Base-by-base conservation (phyloP, 2,113 vertebrate species). In the Addax nasomaculatus region DNA sequence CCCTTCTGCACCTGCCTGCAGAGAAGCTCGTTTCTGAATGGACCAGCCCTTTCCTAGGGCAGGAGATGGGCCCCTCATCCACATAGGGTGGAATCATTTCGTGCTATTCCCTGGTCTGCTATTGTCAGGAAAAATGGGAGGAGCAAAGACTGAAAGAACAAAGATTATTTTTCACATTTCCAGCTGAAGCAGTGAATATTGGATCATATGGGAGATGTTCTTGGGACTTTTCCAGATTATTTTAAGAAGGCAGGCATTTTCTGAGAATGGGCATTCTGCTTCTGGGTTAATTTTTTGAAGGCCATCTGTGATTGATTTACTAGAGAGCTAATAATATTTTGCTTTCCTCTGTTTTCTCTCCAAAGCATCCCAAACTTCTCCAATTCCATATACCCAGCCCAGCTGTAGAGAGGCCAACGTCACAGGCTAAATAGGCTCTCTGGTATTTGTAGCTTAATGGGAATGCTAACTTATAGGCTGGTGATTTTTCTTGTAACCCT, bases 241-340 rank as follows among this genome's bases (percentile, higher is more conserved):
- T 98, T 97, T 92, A 95, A 97, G 93, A 95, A 96, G 85, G 49
- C 96, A 96, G 80, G 90, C 67, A 2, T 78, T 96, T 78, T 91
- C 96, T 95, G 88, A 97, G 97, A 97, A 97, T 95, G 97, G 96
- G 76, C 96, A 96, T 92, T 97, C 90, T 97, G 92, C 55, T 96
- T 97, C 84, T 85, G 83, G 90, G 85, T 97, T 97, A 93, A 96
- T 90, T 93, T 94, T 94, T 92, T 97, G 90, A 97, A 97, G 90
- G 19, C 96, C 96, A 96, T 97, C 96, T 97, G 96, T 95, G 96
- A 97, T 90, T 96, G 96, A 97, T 96, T 92, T 97, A 78, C 89
- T 87, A 27, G 51, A 80, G 57, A 90, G 87, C 92, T 97, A 95
- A 96, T 96, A 97, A 96, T 96, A 92, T 97, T 92, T 97, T 92